Conservation (phyloP, 2,888 invertebrate genomes). For the Folsomia candida region DNA sequence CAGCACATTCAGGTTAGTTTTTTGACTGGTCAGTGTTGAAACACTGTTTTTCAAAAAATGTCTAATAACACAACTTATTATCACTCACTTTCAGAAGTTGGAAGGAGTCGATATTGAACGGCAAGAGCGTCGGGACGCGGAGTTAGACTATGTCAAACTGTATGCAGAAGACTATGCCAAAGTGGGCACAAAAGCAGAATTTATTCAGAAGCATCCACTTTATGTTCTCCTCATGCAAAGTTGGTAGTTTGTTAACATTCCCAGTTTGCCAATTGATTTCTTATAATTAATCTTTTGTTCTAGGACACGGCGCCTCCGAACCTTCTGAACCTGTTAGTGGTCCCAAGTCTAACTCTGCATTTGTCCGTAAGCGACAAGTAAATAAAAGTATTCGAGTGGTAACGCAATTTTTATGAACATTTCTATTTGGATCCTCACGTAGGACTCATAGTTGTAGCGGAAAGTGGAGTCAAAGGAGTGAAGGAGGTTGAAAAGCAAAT, state of each 20-base stretch:
- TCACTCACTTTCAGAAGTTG: conserved; percentile 58
- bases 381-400: too few species aligned
- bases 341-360: conserved; percentile 66
- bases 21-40: neutral
- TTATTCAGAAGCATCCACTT: conserved; percentile 70
- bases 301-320: conserved; percentile 81
- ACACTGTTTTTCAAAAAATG: neutral
- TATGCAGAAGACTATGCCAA: conserved; percentile 75
- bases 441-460: conserved; percentile 32
- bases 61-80: neutral
- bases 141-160: conserved; percentile 85
- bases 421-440: too few species aligned
- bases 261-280: neutral
- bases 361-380: conserved; percentile 66
- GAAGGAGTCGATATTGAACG: conserved; percentile 69
- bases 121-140: conserved; percentile 77
- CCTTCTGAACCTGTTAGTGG: too few species aligned
- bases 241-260: conserved; percentile 53
- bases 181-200: conserved; percentile 61
- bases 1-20: conserved; percentile 63
- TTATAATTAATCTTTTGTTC: conserved; percentile 1
- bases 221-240: conserved; percentile 72
- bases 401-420: too few species aligned
- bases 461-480: conserved; percentile 12
- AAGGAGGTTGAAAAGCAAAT: conserved; percentile 65